Evolutionary conservation across 2,888 invertebrate genomes (phyloP).

Genomic region (Volucella inflata): DNA sequence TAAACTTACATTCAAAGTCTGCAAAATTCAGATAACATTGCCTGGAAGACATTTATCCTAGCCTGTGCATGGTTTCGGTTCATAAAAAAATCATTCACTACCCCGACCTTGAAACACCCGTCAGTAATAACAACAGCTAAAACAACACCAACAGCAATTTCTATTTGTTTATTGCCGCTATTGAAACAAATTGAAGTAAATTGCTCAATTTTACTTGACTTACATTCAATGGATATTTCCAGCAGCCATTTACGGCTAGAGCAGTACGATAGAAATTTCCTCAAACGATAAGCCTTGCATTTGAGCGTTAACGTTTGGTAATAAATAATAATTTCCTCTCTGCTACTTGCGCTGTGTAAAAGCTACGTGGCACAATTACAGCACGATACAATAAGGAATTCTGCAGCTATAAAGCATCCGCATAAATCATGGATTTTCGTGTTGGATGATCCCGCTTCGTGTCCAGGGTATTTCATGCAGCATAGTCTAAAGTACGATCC

Average conservation of each 20-base stretch:
- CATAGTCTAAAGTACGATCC: slow-evolving; percentile 13
- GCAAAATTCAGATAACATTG: too few relatives aligned
- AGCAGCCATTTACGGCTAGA: neutral
- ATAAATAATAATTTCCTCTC: slow-evolving; percentile 63
- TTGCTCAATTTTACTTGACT: slow-evolving; percentile 39
- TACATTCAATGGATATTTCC: neutral
- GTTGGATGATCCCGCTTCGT: slow-evolving; percentile 67
- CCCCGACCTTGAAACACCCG: too few relatives aligned
- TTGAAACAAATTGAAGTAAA: slow-evolving; percentile 27
- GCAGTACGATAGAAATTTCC: neutral
- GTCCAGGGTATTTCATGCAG: slow-evolving; percentile 56
- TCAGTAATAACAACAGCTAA: too few relatives aligned
- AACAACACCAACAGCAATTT: neutral
- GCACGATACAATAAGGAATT: slow-evolving; percentile 53
- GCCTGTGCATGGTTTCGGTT: too few relatives aligned
- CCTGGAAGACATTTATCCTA: too few relatives aligned
- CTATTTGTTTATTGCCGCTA: slow-evolving; percentile 35
- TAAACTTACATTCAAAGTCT: too few relatives aligned
- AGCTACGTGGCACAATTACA: slow-evolving; percentile 46
- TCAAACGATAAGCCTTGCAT: slow-evolving; percentile 27
- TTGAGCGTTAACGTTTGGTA: slow-evolving; percentile 33
- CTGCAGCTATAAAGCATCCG: slow-evolving; percentile 63
- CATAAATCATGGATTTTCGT: slow-evolving; percentile 73
- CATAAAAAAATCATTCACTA: too few relatives aligned
- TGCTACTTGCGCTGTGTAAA: slow-evolving; percentile 6